Evolutionary conservation across 2,113 vertebrate species (phyloP), one percentile per base, ranked within the genome.

Genomic region (Grus americana): DNA sequence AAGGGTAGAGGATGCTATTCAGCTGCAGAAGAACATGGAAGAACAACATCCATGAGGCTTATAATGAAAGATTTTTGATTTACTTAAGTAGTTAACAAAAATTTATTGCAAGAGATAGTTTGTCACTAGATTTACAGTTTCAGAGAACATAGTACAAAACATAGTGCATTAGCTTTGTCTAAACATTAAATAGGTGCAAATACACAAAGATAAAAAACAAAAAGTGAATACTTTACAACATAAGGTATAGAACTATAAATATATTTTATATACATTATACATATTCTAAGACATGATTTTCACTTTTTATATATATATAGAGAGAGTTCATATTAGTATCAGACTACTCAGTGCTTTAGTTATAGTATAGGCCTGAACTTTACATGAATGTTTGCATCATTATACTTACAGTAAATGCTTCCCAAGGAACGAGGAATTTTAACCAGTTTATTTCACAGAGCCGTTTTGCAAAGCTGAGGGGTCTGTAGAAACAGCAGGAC

Each of bases 71-170:
- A 97, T 97, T 94, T 95, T 96, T 96, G 20, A 93, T 98, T 96
- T 98, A 62, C 95, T 97, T 96, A 95, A 97, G 97, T 98, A 97
- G 81, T 98, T 98, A 98, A 98, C 98, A 98, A 97, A 98, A 98
- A 97, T 98, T 98, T 98, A 98, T 98, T 98, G 98, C 98, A 98
- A 98, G 98, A 98, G 96, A 98, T 95, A 97, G 95, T 97, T 98
- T 95, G 95, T 98, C 97, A 98, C 98, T 95, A 96, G 97, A 97
- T 98, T 98, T 98, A 98, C 97, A 98, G 96, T 97, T 98, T 98
- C 95, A 96, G 97, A 97, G 97, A 98, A 98, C 97, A 95, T 97
- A 90, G 92, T 98, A 98, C 98, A 98, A 98, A 98, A 98, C 98
- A 97, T 98, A 98, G 98, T 98, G 97, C 95, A 97, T 98, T 92